These are phyloP conservation scores for Galerucella nymphaeae DNA, from an alignment of 2,888 invertebrate species.

Conservation along the genomic window DNA sequence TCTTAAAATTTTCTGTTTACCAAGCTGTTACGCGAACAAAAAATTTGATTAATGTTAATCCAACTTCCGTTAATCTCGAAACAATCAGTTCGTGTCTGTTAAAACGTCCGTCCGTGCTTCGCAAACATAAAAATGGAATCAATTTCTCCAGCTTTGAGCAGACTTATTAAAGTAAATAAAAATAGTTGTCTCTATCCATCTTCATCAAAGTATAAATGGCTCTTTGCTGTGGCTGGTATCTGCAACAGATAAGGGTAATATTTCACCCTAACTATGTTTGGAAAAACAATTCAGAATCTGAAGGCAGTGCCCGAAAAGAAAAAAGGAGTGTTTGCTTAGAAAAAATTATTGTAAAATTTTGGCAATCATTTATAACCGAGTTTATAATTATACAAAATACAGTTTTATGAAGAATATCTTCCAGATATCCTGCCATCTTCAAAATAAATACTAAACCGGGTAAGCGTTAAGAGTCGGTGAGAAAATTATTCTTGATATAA, in stretches of 20 bases:
- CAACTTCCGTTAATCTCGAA: no score
- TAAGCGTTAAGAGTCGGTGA: no score
- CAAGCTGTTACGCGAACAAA: no score
- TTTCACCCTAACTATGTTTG: constrained; percentile 7
- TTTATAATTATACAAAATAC: no score
- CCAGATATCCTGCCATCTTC: no score
- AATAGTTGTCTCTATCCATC: constrained; percentile 14
- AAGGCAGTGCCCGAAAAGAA: not conserved
- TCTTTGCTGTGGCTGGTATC: constrained; percentile 8
- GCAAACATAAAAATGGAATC: not conserved
- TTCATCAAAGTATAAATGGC: constrained; percentile 16
- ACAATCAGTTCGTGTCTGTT: not conserved
- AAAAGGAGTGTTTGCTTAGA: not conserved
- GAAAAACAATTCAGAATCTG: constrained; percentile 9
- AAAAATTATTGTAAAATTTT: not conserved
- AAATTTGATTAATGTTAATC: no score
- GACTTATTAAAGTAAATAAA: constrained; percentile 5
- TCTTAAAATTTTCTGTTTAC: no score
- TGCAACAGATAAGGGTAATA: constrained; percentile 2
- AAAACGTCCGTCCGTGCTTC: not conserved
- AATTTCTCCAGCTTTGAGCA: not conserved
- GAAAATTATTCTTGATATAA: no score
- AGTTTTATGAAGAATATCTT: no score
- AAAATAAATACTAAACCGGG: no score
- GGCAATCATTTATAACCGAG: no score